Percentiles rank a stretch among this genome's conserved stretches.
These are phyloP conservation scores for Zophobas morio DNA, from an alignment of 1,140 invertebrate species.

Conservation along the genomic window DNA sequence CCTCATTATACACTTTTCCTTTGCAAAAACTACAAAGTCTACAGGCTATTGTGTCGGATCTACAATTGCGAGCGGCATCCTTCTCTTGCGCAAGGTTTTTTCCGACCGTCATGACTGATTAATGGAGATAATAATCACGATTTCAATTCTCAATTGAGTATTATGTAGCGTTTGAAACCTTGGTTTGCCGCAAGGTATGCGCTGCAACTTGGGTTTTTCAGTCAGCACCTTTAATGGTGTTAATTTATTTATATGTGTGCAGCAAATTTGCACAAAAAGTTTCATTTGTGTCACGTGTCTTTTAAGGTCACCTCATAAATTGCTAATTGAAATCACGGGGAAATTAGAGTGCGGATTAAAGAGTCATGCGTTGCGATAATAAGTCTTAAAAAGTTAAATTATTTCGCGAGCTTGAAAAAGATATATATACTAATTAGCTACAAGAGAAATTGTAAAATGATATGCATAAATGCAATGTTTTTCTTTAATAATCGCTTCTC, in stretches of 20 bases:
- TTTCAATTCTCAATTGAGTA: constrained; percentile 7
- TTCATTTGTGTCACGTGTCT: not conserved
- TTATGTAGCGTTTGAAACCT: not conserved
- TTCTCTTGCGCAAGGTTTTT: constrained; percentile 18
- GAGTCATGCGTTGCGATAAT: too few relatives aligned
- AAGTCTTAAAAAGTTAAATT: too few relatives aligned
- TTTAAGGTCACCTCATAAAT: constrained; percentile 3
- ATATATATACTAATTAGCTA: too few relatives aligned
- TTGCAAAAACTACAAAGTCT: constrained; percentile 27
- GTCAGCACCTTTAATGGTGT: constrained; percentile 1
- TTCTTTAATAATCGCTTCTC: too few relatives aligned
- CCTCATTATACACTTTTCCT: constrained; percentile 36
- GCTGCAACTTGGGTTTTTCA: not conserved
- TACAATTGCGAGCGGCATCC: constrained; percentile 4
- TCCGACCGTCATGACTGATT: not conserved
- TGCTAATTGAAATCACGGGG: constrained; percentile 4
- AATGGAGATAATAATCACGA: not conserved
- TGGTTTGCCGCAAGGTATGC: not conserved
- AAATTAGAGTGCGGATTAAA: too few relatives aligned
- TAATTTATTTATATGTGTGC: not conserved
- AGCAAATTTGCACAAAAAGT: not conserved
- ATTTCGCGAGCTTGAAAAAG: too few relatives aligned
- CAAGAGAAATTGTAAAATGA: too few relatives aligned
- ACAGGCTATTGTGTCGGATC: constrained; percentile 42
- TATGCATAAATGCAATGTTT: too few relatives aligned